Evolutionary conservation across 2,888 invertebrate species (phyloP).

Genomic region (Lymantria monacha): DNA sequence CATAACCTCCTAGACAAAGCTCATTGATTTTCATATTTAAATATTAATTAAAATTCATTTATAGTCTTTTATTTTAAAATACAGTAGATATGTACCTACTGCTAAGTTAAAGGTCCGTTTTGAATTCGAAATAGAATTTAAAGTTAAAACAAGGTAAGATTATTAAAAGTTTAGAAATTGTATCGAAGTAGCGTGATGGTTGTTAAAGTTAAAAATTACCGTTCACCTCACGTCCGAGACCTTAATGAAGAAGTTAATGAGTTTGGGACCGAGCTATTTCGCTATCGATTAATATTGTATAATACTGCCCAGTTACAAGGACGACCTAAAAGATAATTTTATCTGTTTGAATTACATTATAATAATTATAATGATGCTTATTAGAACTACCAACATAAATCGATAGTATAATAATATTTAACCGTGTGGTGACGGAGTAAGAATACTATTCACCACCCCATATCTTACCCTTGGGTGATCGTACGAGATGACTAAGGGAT

Average conservation of each 20-base stretch:
- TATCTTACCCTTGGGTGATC: too few species aligned
- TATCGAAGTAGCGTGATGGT: slow-evolving; percentile 25
- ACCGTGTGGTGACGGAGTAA: too few species aligned
- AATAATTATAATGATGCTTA: too few species aligned
- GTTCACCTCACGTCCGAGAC: slow-evolving; percentile 59
- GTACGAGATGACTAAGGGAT: too few species aligned
- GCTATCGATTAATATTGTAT: slow-evolving; percentile 48
- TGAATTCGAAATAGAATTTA: slow-evolving; percentile 17
- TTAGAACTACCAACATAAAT: too few species aligned
- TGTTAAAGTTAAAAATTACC: slow-evolving; percentile 48
- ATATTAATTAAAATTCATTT: too few species aligned
- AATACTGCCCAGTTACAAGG: background rate
- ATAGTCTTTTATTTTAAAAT: background rate
- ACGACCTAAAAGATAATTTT: background rate
- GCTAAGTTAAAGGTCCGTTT: background rate
- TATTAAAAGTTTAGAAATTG: slow-evolving; percentile 30
- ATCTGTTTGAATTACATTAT: too few species aligned
- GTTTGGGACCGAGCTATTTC: slow-evolving; percentile 55
- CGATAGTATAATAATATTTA: too few species aligned
- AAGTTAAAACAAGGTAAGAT: slow-evolving; percentile 27
- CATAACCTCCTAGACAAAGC: too few species aligned
- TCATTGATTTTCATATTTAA: too few species aligned
- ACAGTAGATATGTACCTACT: background rate
- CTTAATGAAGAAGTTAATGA: slow-evolving; percentile 77
- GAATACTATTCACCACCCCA: too few species aligned